Evolutionary conservation across 2,888 invertebrate species (phyloP), one percentile per base, ranked within the genome.

Genomic region (Tipula confusa): DNA sequence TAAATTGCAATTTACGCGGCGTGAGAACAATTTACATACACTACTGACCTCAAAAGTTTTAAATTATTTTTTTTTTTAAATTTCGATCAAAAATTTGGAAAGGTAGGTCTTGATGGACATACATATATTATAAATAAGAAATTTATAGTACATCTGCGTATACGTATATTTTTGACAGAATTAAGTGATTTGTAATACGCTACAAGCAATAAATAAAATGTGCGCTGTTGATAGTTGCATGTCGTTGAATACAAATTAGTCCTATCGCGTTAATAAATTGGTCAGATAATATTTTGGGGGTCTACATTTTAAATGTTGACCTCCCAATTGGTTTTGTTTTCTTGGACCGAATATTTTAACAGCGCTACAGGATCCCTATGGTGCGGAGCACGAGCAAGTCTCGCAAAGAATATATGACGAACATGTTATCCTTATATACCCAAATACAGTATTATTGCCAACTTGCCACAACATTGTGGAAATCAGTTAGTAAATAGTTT

Each of bases 41-140:
- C 64, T 64, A 64, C 64, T 64, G 64, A 64, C 64, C 64, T 64
- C 64, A 64, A 43, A 43, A n/a, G n/a, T n/a, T n/a, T n/a, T n/a
- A n/a, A n/a, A 18, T 43, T 43, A 15, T 43, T 43, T 43, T n/a
- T 43, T 43, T 43, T n/a, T n/a, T 15, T 6, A 15, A 43, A 48
- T 48, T 18, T 18, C n/a, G n/a, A n/a, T n/a, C n/a, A n/a, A 18
- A 15, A 48, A 18, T 48, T 48, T 48, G 48, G 48, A 48, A 48
- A 48, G 48, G 48, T 48, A 18, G n/a, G 11, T n/a, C 64, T 64
- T 64, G n/a, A n/a, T 38, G 13, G 9, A 38, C 33, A 6, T 9
- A 1, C 33, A 33, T 11, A n/a, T n/a, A n/a, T n/a, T 5, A 36
- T 9, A 36, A 36, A 36, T 36, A 36, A 43, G 15, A 43, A 2